A percentile compares a stretch with the other conserved stretches of the same genome.
Conservation (phyloP, 2,113 vertebrate genomes). For the Proterorhinus semilunaris region DNA sequence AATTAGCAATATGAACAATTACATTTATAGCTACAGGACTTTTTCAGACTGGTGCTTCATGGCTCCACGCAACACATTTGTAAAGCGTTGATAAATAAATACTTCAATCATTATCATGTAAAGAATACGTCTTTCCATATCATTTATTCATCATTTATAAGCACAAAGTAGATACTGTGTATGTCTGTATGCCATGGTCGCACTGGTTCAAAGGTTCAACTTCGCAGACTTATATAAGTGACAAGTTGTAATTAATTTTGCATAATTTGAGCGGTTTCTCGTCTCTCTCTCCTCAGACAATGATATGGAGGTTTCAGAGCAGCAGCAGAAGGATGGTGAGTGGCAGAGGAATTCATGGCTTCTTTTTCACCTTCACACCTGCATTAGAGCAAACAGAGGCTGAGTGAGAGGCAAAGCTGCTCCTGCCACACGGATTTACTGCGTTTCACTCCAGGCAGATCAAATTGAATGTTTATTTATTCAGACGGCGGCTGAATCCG, state of each 20-base stretch:
- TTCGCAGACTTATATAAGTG: background rate
- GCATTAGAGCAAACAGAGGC: conserved; percentile 56
- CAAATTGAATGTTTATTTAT: conserved; percentile 67
- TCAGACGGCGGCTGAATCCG: conserved; percentile 52
- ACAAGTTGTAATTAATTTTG: background rate
- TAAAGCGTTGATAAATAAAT: too few species aligned
- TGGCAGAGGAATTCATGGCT: conserved; percentile 69
- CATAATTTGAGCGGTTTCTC: conserved; percentile 41
- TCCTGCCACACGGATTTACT: conserved; percentile 53
- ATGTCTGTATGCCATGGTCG: background rate
- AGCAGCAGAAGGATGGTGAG: conserved; percentile 71
- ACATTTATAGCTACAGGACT: too few species aligned
- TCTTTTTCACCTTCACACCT: conserved; percentile 62
- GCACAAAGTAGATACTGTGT: background rate
- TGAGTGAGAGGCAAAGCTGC: conserved; percentile 51
- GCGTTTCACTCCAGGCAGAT: conserved; percentile 35
- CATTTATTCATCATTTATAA: background rate
- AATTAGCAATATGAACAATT: conserved; percentile 1
- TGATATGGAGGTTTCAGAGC: conserved; percentile 67
- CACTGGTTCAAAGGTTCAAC: background rate
- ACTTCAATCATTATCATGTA: too few species aligned
- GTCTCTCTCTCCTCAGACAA: conserved; percentile 62
- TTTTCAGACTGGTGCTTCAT: too few species aligned
- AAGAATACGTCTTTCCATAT: too few species aligned
- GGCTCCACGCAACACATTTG: too few species aligned